Evolutionary conservation across 1,140 invertebrate genomes (phyloP), one percentile per base, ranked within the genome.

Genomic region (Trissolcus basalis): DNA sequence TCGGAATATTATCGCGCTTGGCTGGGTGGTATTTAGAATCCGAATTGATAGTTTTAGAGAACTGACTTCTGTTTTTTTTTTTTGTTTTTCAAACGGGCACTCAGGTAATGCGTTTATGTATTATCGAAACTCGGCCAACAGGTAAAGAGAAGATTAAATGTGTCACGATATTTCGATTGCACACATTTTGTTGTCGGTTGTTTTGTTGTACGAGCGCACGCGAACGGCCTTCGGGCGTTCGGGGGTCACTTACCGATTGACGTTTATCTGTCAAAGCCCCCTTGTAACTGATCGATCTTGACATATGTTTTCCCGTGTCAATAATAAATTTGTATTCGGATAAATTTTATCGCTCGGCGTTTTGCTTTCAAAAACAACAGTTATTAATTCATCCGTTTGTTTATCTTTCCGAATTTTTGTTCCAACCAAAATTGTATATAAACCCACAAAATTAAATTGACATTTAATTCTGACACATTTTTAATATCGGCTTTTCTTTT

Each of bases 181-280:
- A 50, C 58, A 50, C 48, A 59, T 74, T 73, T 65, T 53, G 58
- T 61, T 49, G 43, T 39, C 4, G 27, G 14, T 61, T 63, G 41
- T 70, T 77, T 77, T 76, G 59, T 71, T 55, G 55, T 67, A 39
- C 61, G 51, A 53, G 60, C 59, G 39, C 12, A 13, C 32, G 54
- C 56, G 39, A 73, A 13, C 41, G 64, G 55, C 60, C 70, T 74
- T 70, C 71, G 65, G 19, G n/a, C 61, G 49, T 69, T 70, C 58
- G 48, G 65, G 67, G 65, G 48, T 73, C 76, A 61, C 69, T 78
- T 68, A 78, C 69, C 69, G 69, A 73, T 73, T 73, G 43, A n/a
- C 39, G 44, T 35, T 63, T 77, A 72, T 77, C 67, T 67, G 73
- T 70, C 73, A 61, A 67, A 71, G 61, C 67, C 55, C 69, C 59